These are phyloP conservation scores for Sisor rabdophorus DNA, from an alignment of 2,113 vertebrate species.

Conservation along the genomic window DNA sequence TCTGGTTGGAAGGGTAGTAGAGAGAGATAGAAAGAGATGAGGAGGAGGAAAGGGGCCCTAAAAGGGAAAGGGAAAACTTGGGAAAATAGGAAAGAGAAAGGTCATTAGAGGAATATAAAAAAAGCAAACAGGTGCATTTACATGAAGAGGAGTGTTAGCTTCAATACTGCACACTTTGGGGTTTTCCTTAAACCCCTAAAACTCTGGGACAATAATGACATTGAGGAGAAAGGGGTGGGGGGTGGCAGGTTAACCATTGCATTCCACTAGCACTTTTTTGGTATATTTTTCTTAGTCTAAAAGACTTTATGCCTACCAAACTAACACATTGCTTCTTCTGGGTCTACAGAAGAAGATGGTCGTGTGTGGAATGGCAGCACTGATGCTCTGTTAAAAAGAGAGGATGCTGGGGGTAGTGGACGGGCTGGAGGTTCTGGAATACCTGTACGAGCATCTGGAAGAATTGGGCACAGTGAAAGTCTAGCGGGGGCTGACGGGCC, in stretches of 20 bases:
- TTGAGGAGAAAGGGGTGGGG: too few relatives aligned
- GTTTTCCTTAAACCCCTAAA: too few relatives aligned
- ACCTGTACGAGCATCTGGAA: conserved; percentile 74
- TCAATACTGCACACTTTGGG: too few relatives aligned
- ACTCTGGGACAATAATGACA: not conserved
- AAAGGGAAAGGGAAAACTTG: not conserved
- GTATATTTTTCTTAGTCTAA: not conserved
- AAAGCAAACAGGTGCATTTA: too few relatives aligned
- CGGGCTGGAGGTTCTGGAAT: conserved; percentile 70
- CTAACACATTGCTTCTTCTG: not conserved
- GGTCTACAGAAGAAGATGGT: conserved; percentile 64
- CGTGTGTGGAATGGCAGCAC: conserved; percentile 76
- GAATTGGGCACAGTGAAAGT: conserved; percentile 69
- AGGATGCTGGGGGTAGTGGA: conserved; percentile 62
- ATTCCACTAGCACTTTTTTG: not conserved
- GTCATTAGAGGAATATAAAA: too few relatives aligned
- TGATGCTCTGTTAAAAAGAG: conserved; percentile 68
- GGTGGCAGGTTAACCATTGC: not conserved
- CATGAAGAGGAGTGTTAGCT: too few relatives aligned
- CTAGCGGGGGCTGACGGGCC: conserved; percentile 65
- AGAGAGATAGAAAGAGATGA: not conserved
- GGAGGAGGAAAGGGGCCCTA: not conserved
- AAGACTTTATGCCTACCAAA: not conserved
- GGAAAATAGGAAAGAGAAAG: not conserved
- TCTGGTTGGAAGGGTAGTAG: conserved; percentile 4